A percentile compares a stretch with the other conserved stretches of the same genome.
Evolutionary conservation across 2,888 invertebrate genomes (phyloP).

Genomic region (Oxyscelio sp.): DNA sequence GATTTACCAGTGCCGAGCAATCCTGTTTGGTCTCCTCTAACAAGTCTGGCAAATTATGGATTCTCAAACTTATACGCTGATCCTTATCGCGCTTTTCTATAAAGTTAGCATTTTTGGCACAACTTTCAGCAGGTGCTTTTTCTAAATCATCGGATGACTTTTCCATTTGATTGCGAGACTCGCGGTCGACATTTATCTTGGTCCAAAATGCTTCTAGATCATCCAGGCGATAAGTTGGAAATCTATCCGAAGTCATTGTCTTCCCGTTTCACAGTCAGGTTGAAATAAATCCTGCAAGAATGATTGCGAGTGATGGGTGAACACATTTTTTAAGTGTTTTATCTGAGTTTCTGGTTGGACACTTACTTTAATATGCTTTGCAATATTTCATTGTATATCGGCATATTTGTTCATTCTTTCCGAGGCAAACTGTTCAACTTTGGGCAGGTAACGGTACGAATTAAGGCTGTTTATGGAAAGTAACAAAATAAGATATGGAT

Average conservation of each 20-base stretch:
- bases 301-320: too few relatives aligned
- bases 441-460: neutral
- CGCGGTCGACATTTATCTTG: neutral
- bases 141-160: neutral
- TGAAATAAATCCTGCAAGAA: neutral
- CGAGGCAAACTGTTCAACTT: neutral
- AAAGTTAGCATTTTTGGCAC: slow-evolving; percentile 50
- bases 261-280: neutral
- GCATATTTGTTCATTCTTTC: neutral
- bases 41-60: slow-evolving; percentile 42
- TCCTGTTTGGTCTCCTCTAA: slow-evolving; percentile 41
- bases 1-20: too few relatives aligned
- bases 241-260: slow-evolving; percentile 27
- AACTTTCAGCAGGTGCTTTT: slow-evolving; percentile 13
- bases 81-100: slow-evolving; percentile 2
- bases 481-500: neutral
- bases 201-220: neutral
- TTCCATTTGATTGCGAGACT: neutral
- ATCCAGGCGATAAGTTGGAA: slow-evolving; percentile 17
- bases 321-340: too few relatives aligned
- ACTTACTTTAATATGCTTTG: neutral
- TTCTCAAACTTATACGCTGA: slow-evolving; percentile 26
- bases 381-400: neutral
- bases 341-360: too few relatives aligned
- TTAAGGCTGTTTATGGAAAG: neutral